A percentile compares a stretch with the other conserved stretches of the same genome.
phyloP scores from a whole-genome alignment of 2,888 invertebrate genomes.

The Strigamia maritima region DNA sequence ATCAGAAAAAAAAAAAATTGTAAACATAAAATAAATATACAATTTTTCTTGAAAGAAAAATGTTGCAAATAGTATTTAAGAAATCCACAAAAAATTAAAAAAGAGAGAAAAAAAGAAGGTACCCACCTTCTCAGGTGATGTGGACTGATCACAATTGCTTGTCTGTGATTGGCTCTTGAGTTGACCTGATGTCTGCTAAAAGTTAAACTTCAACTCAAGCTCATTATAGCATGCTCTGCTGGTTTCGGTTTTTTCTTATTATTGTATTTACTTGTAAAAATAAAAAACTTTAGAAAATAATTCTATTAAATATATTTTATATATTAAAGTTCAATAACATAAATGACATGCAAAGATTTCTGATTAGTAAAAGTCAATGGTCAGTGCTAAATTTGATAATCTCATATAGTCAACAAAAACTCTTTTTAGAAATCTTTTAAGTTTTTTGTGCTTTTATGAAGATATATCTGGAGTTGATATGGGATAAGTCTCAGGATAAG shows the following conservation, averaged over 20 bases:
- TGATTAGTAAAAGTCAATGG: not conserved
- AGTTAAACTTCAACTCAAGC: not conserved
- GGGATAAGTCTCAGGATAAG: too few species aligned
- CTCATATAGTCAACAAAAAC: too few species aligned
- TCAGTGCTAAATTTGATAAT: not conserved
- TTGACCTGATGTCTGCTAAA: not conserved
- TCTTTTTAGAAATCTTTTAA: too few species aligned
- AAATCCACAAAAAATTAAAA: not conserved
- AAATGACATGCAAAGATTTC: too few species aligned
- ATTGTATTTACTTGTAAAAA: not conserved
- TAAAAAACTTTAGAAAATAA: not conserved
- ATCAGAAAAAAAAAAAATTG: not conserved
- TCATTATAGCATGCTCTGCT: not conserved
- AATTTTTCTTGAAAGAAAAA: not conserved
- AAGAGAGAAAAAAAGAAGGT: not conserved
- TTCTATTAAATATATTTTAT: too few species aligned
- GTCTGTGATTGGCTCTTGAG: not conserved
- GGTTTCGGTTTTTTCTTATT: not conserved
- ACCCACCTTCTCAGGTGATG: slow-evolving; percentile 4
- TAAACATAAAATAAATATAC: not conserved
- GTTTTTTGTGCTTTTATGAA: too few species aligned
- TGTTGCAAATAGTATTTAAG: not conserved
- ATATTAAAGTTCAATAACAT: not conserved
- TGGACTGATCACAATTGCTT: not conserved
- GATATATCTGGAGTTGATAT: too few species aligned